A percentile compares a stretch with the other conserved stretches of the same genome.
Evolutionary conservation across 2,113 vertebrate species (phyloP).

Genomic region (Morone saxatilis): DNA sequence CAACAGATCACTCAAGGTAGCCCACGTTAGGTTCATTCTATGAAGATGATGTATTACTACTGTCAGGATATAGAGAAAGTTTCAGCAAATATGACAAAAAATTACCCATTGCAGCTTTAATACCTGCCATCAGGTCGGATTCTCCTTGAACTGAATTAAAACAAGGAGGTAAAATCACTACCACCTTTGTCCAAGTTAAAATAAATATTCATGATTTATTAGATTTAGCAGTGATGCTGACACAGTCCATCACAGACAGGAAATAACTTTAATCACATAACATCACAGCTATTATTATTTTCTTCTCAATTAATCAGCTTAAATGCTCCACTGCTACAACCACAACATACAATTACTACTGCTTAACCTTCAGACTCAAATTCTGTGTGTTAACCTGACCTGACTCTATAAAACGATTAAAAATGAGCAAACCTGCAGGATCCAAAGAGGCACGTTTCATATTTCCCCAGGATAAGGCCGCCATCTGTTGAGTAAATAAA

Average conservation of each 20-base stretch:
- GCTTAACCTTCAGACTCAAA: slow-evolving; percentile 16
- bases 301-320: not conserved
- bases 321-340: not conserved
- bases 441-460: slow-evolving; percentile 50
- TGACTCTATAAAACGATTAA: slow-evolving; percentile 39
- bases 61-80: no score
- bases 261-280: not conserved
- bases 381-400: slow-evolving; percentile 1
- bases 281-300: not conserved
- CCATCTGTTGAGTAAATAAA: slow-evolving; percentile 78
- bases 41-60: not conserved
- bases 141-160: no score
- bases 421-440: slow-evolving; percentile 48
- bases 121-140: no score
- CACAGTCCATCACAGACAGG: not conserved
- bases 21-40: not conserved
- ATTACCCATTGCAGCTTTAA: no score
- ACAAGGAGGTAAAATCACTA: not conserved
- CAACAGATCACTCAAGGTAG: not conserved
- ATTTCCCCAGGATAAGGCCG: slow-evolving; percentile 58
- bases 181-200: not conserved
- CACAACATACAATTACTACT: not conserved
- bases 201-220: not conserved
- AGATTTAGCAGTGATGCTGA: not conserved
- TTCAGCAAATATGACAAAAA: no score